phyloP scores from a whole-genome alignment of 2,113 vertebrate genomes.

The Rhipidura dahli region DNA sequence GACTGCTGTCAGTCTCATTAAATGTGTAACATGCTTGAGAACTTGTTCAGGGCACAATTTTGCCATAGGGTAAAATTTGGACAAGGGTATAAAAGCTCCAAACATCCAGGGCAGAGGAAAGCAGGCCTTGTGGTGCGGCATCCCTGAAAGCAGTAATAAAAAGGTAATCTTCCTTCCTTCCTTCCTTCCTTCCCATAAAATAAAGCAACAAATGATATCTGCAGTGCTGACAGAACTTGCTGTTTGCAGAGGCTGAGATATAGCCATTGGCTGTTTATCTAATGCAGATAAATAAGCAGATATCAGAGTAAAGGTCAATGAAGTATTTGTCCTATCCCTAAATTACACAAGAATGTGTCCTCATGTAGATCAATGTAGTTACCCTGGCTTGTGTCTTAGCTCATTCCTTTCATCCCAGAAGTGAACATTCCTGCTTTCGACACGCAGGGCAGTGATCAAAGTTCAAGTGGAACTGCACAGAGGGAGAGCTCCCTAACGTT shows the following conservation, averaged over 20 bases:
- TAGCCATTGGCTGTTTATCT: slow-evolving; percentile 26
- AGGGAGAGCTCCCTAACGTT: background rate
- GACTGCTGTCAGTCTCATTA: background rate
- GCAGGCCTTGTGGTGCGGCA: background rate
- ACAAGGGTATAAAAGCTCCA: background rate
- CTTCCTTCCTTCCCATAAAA: slow-evolving; percentile 24
- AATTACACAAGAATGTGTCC: slow-evolving; percentile 19
- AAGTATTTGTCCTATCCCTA: slow-evolving; percentile 25
- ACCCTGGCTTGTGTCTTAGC: background rate
- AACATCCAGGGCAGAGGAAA: background rate
- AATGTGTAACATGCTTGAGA: background rate
- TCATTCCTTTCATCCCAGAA: background rate
- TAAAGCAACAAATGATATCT: slow-evolving; percentile 23
- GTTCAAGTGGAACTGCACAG: background rate
- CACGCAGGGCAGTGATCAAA: background rate
- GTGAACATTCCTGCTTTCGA: background rate
- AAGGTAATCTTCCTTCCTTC: background rate
- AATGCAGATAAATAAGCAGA: slow-evolving; percentile 37
- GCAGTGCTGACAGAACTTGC: slow-evolving; percentile 8
- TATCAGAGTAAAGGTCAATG: slow-evolving; percentile 54
- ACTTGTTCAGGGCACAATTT: background rate
- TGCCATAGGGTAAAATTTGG: background rate
- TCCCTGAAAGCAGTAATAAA: slow-evolving; percentile 1
- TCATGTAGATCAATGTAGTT: background rate
- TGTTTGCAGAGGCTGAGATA: slow-evolving; percentile 28